Conservation (phyloP, 2,797 vertebrate species). For the Capromys pilorides region DNA sequence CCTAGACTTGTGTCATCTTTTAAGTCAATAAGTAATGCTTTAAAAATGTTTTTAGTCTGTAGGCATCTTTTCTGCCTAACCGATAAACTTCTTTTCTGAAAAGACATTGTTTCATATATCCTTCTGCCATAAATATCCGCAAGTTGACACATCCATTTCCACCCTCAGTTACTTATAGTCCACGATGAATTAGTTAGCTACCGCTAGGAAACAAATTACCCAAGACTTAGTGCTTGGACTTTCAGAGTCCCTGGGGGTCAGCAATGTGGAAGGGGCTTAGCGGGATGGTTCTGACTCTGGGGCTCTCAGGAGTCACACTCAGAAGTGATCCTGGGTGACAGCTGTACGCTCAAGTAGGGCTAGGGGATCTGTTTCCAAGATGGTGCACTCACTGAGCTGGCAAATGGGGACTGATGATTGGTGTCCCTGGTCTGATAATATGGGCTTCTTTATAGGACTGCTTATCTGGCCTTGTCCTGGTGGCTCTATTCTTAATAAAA, state of each 20-base stretch:
- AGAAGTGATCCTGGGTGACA: background rate
- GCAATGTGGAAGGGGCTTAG: background rate
- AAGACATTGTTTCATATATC: background rate
- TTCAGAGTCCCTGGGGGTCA: background rate
- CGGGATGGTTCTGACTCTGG: background rate
- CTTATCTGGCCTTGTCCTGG: background rate
- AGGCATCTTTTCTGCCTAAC: background rate
- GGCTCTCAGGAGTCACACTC: background rate
- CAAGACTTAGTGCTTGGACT: background rate
- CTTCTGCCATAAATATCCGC: background rate
- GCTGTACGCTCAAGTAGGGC: background rate
- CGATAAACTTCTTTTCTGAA: background rate
- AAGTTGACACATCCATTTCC: background rate
- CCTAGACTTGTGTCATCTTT: background rate
- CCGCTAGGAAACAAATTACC: background rate
- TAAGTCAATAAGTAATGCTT: background rate
- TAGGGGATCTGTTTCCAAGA: background rate
- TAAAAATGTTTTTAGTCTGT: background rate
- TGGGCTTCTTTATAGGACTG: background rate
- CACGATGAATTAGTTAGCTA: background rate
- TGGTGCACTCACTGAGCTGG: background rate
- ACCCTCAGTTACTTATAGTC: background rate
- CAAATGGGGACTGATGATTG: background rate
- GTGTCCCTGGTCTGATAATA: background rate
- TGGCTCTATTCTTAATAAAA: background rate